Conservation (phyloP, 2,888 invertebrate species). For the Aspidapion aeneum region DNA sequence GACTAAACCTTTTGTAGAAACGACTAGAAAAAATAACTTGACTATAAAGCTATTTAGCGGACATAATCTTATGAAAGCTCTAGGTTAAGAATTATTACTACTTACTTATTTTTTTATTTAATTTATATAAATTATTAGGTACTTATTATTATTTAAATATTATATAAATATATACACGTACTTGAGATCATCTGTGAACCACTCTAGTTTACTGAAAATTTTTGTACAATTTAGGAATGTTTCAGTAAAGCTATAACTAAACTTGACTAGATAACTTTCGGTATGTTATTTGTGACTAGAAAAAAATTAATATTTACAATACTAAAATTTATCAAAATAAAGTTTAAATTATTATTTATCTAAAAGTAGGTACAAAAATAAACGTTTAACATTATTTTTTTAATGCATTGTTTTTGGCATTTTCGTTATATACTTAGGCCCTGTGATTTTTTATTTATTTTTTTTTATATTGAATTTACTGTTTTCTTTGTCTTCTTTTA, state of each 20-base stretch:
- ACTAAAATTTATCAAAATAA: neutral
- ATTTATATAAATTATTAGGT: too few relatives aligned
- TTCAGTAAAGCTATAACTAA: neutral
- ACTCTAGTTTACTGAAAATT: neutral
- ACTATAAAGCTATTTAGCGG: too few relatives aligned
- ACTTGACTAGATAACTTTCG: neutral
- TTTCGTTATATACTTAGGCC: neutral
- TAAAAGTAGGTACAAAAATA: too few relatives aligned
- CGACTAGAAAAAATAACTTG: conserved; percentile 14
- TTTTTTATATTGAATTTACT: too few relatives aligned
- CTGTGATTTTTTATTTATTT: neutral
- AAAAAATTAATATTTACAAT: neutral
- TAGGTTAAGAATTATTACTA: too few relatives aligned
- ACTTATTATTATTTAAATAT: too few relatives aligned
- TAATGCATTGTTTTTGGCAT: neutral
- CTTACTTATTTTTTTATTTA: too few relatives aligned
- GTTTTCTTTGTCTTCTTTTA: too few relatives aligned
- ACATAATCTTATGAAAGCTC: too few relatives aligned
- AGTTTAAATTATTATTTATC: neutral
- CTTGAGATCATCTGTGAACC: conserved; percentile 6
- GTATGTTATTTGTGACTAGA: neutral
- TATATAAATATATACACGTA: too few relatives aligned
- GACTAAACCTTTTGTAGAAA: conserved; percentile 16
- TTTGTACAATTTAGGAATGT: neutral
- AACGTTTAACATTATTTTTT: too few relatives aligned